Base-by-base conservation (phyloP, 92 coral and sea anemone species). In the Montipora capitata region DNA sequence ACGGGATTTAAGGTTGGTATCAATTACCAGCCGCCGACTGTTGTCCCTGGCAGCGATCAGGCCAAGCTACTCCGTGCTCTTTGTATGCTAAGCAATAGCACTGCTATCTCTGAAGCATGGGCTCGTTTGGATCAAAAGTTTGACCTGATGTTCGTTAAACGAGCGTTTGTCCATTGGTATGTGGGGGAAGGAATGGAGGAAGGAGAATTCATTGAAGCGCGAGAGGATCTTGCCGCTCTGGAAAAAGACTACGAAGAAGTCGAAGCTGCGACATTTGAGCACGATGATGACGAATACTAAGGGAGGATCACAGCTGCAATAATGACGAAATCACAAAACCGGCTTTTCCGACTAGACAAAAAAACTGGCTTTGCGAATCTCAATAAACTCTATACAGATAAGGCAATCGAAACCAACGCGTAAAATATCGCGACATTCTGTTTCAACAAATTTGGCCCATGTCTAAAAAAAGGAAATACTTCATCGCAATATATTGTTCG, bases 111-210 rank as follows among this genome's bases (percentile, higher is more conserved):
- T 7, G 96, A 91, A 82, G 96, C 96, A 13, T 94, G 96, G 96
- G 92, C 88, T 4, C 82, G 94, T 11, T 81, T 94, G 77, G 91
- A 94, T 39, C 91, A 88, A 76, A 94, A 94, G 88, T 94, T 94
- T 61, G 96, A 94, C 65, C 68, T 94, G 85, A 94, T 94, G 96
- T 94, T 91, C 76, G 73, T 85, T 72, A 94, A 94, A 61, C 77
- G 96, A 1, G 96, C 96, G 6, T 94, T 94, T 56, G 96, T 94
- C 38, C 96, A 94, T 59, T 94, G 96, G 96, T 94, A 84, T 70
- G 94, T 94, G 4, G 94, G 96, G 16, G 96, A 94, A 65, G 96
- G 96, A 20, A 94, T 93, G 96, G 96, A 91, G 77, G 96, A 94
- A 62, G 96, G 96, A 9, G 96, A 93, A 84, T 93, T 93, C 35